These are phyloP conservation scores for Delphinapterus leucas DNA, from an alignment of 2,113 vertebrate genomes.

Conservation along the genomic window DNA sequence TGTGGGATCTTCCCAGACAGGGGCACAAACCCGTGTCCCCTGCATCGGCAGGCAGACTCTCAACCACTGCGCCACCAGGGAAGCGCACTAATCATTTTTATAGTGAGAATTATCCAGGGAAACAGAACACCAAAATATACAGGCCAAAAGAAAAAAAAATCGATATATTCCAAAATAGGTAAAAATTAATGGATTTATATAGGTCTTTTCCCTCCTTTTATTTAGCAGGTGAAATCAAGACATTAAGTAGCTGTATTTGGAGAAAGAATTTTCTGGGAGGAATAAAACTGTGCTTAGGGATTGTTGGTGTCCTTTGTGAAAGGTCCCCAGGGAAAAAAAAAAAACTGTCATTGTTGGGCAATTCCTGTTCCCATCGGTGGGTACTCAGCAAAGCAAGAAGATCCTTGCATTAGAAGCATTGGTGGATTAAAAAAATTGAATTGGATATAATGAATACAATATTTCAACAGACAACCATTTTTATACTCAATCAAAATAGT, in stretches of 20 bases:
- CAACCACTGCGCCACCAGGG: no score
- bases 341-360: neutral
- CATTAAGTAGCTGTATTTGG: neutral
- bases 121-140: neutral
- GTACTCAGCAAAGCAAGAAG: neutral
- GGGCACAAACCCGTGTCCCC: no score
- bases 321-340: neutral
- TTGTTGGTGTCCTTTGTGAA: neutral
- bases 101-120: neutral
- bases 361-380: neutral
- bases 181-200: neutral
- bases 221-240: neutral
- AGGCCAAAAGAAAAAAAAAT: neutral
- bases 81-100: neutral
- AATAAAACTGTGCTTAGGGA: neutral
- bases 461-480: neutral
- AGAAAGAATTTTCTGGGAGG: neutral
- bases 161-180: neutral
- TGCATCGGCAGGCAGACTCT: no score
- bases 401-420: neutral
- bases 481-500: neutral
- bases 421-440: neutral
- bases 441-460: neutral
- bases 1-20: no score
- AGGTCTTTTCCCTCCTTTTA: neutral